phyloP scores from a whole-genome alignment of 1,140 invertebrate species.

The Dryas iulia region DNA sequence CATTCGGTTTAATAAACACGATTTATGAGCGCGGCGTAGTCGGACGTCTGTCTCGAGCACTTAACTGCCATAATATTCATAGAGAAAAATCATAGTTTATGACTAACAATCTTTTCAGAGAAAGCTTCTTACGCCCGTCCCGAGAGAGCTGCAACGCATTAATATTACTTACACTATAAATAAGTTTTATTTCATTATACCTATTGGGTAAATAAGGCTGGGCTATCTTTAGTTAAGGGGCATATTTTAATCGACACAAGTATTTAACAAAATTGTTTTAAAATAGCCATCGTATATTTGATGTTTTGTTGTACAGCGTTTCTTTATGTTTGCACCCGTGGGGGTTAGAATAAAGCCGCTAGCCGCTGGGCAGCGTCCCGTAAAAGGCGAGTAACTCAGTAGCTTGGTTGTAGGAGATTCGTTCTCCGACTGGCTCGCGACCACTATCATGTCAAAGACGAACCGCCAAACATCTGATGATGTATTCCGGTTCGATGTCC shows the following conservation, averaged over 20 bases:
- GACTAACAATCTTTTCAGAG: slow-evolving; percentile 63
- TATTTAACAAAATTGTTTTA: no score
- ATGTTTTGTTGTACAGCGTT: no score
- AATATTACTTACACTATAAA: slow-evolving; percentile 70
- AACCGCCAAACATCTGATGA: no score
- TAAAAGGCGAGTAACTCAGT: no score
- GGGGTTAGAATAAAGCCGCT: no score
- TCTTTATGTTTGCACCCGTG: no score
- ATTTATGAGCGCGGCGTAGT: slow-evolving; percentile 49
- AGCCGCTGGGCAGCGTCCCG: no score
- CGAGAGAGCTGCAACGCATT: slow-evolving; percentile 52
- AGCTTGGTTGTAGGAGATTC: no score
- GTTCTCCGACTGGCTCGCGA: no score
- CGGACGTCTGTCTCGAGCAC: slow-evolving; percentile 54
- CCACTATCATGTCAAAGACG: no score
- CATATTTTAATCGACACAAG: background rate
- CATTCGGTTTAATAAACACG: slow-evolving; percentile 44
- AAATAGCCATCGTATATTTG: no score
- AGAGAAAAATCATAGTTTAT: slow-evolving; percentile 74
- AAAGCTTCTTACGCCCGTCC: slow-evolving; percentile 59
- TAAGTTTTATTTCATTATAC: slow-evolving; percentile 61
- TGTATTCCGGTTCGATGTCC: no score
- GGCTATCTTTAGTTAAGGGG: background rate
- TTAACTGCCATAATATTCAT: slow-evolving; percentile 63
- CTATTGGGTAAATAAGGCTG: background rate